Percentiles rank a stretch among this genome's conserved stretches.
Conservation (phyloP, 1,140 invertebrate species). For the Caenorhabditis elegans region DNA sequence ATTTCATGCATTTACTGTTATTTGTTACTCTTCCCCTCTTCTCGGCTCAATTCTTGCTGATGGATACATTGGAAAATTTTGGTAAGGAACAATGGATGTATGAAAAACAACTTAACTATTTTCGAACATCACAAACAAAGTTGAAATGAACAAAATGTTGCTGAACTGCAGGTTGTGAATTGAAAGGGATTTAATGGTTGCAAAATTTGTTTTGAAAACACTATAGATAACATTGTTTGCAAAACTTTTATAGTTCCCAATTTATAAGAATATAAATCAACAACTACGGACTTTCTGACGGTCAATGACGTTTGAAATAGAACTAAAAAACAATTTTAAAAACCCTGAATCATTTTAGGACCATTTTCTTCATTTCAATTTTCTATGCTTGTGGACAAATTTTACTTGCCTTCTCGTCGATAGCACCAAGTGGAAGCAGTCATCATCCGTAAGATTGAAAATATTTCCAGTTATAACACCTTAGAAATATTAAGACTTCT, state of each 20-base stretch:
- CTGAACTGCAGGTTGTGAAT: too few species aligned
- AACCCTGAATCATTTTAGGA: too few species aligned
- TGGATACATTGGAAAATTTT: constrained; percentile 81
- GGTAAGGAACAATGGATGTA: constrained; percentile 66
- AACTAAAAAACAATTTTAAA: too few species aligned
- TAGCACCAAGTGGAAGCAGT: constrained; percentile 70
- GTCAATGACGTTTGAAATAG: too few species aligned
- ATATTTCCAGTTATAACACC: not conserved
- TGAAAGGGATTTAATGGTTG: too few species aligned
- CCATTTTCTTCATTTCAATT: constrained; percentile 67
- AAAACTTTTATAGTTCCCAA: too few species aligned
- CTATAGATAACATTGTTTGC: too few species aligned
- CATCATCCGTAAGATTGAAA: constrained; percentile 70
- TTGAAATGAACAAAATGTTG: too few species aligned
- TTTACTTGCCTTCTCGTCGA: constrained; percentile 75
- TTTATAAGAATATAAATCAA: too few species aligned
- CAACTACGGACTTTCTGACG: too few species aligned
- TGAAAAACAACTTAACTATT: not conserved
- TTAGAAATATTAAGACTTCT: constrained; percentile 19
- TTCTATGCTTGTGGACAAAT: constrained; percentile 84
- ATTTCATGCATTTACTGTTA: constrained; percentile 79
- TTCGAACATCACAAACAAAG: too few species aligned
- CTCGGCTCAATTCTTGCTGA: constrained; percentile 86
- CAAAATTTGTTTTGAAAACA: too few species aligned
- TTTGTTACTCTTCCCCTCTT: constrained; percentile 83